Base-by-base conservation (phyloP, 37 sponge, comb jelly and placozoan genomes). In the Haliclona indistincta region DNA sequence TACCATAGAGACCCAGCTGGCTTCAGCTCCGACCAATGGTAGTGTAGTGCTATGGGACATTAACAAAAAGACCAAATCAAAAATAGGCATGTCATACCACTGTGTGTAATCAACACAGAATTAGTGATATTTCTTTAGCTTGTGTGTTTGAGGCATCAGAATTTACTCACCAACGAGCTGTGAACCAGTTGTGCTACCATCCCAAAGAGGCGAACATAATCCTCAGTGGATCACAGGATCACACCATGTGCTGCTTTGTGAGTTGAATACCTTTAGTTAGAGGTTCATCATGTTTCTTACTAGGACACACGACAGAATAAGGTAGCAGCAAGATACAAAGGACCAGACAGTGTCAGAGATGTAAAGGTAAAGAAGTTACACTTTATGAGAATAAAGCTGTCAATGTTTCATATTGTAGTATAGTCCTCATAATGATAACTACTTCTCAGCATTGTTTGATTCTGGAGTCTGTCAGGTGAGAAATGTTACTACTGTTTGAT, bases 191-290 rank as follows among this genome's bases (percentile, higher is more conserved):
- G 4, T 79, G 78, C 30, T 94, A 79, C 71, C 91, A 89, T 55
- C 83, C 80, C 1, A 43, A 62, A 7, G 91, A 90, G 13, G 36
- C 63, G 35, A 86, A 78, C 75, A 1, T 82, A 2, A 66, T 94
- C 32, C 72, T 87, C 38, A 87, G 88, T 81, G 95, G 92, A 49
- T 86, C 95, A 43, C 95, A 94, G 53, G 94, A 93, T 56, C n/a
- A 37, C 37, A 68, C 74, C 25, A 85, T 88, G 76, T 72, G 71
- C 19, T 26, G 66, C 0, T 89, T 93, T 88, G 94, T 93, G 54
- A 84, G 94, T 78, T 29, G n/a, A n/a, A n/a, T n/a, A n/a, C 49
- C 49, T 47, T 47, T 47, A 47, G 26, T 58, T n/a, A 25, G 15
- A 62, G 2, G 26, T n/a, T 51, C 3, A 5, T 10, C 8, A 26